Evolutionary conservation across 2,113 vertebrate species (phyloP).

Genomic region (Petromus typicus): DNA sequence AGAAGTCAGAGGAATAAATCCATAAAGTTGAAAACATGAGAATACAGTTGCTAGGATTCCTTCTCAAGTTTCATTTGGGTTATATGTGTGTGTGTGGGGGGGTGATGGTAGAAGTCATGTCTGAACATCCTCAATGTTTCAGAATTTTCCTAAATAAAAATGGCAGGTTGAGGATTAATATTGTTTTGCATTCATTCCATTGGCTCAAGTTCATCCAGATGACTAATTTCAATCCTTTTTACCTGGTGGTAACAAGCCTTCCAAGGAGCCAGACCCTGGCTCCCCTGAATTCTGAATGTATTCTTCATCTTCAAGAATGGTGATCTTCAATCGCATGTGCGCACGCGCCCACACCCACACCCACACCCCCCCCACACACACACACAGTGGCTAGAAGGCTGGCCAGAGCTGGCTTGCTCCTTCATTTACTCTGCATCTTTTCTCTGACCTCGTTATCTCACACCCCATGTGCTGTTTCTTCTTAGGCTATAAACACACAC

Average conservation of each 20-base stretch:
- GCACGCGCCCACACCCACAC: too few relatives aligned
- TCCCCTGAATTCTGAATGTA: background rate
- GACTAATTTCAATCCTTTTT: slow-evolving; percentile 5
- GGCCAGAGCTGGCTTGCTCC: background rate
- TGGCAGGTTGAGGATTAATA: background rate
- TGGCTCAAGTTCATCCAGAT: background rate
- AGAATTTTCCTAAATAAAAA: slow-evolving; percentile 3
- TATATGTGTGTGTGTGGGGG: background rate
- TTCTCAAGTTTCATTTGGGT: background rate
- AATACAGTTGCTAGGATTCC: background rate
- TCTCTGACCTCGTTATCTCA: slow-evolving; percentile 51
- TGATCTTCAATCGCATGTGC: too few relatives aligned
- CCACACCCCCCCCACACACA: too few relatives aligned
- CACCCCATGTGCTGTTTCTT: slow-evolving; percentile 46
- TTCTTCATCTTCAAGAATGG: slow-evolving; percentile 6
- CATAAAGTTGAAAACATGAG: background rate
- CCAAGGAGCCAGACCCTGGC: background rate
- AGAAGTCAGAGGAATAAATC: background rate
- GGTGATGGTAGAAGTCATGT: background rate
- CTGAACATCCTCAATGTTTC: background rate
- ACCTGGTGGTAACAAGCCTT: slow-evolving; percentile 4
- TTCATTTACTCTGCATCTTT: background rate
- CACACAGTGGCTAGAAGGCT: background rate
- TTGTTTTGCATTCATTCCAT: background rate
- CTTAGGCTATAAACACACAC: background rate